Evolutionary conservation across 2,797 vertebrate species (phyloP).

Genomic region (Gymnothorax reevesii): DNA sequence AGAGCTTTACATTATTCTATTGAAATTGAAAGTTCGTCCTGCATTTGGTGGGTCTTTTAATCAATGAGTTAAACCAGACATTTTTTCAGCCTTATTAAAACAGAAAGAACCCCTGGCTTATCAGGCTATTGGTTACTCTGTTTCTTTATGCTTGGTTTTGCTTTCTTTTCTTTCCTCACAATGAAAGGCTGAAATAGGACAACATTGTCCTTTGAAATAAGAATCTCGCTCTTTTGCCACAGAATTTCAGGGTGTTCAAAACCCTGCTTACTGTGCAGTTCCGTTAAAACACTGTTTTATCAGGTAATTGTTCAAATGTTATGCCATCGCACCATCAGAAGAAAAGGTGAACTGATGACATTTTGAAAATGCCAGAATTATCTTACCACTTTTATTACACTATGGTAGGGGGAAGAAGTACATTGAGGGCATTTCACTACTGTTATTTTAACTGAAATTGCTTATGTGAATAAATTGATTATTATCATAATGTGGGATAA

Average conservation of each 20-base stretch:
- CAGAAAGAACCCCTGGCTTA: constrained; percentile 21
- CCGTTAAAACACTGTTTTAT: constrained; percentile 74
- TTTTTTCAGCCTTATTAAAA: constrained; percentile 27
- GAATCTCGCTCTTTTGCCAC: neutral
- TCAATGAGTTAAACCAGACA: constrained; percentile 27
- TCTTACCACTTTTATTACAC: constrained; percentile 86
- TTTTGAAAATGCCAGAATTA: constrained; percentile 88
- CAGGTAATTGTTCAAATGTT: constrained; percentile 84
- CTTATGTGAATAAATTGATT: constrained; percentile 82
- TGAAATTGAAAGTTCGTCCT: constrained; percentile 34
- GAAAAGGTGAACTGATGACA: constrained; percentile 85
- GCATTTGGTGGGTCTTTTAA: constrained; percentile 26
- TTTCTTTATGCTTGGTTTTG: neutral
- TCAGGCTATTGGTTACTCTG: constrained; percentile 1
- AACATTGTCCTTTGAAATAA: constrained; percentile 27
- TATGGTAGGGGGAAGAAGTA: constrained; percentile 71
- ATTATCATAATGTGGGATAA: constrained; percentile 80
- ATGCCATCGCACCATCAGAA: constrained; percentile 79
- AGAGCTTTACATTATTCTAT: constrained; percentile 36
- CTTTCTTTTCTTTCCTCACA: neutral
- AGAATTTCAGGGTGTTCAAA: constrained; percentile 9
- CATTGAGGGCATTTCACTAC: constrained; percentile 76
- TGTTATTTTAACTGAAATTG: constrained; percentile 82
- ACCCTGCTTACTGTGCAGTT: constrained; percentile 61
- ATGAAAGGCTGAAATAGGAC: neutral